Percentiles rank a stretch among this genome's conserved stretches.
Conservation (phyloP, 1,140 invertebrate species). For the Procambarus virginalis region DNA sequence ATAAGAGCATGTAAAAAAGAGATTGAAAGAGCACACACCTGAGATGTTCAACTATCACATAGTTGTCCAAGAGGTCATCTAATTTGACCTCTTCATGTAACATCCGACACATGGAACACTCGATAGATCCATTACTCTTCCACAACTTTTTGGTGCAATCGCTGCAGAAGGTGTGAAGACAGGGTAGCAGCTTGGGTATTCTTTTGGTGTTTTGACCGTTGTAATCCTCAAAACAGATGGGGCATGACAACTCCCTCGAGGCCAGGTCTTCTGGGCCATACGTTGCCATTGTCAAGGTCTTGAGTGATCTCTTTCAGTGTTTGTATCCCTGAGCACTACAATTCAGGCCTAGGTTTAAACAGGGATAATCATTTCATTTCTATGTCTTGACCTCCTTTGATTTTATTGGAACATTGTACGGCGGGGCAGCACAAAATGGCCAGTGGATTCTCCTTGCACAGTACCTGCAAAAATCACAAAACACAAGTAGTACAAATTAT, state of each 20-base stretch:
- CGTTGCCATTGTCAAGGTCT: constrained; percentile 24
- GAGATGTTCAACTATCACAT: constrained; percentile 38
- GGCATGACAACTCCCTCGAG: constrained; percentile 34
- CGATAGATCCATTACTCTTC: constrained; percentile 36
- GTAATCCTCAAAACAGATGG: constrained; percentile 63
- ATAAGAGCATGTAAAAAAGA: too few species aligned
- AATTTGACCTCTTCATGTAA: constrained; percentile 24
- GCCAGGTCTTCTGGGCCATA: constrained; percentile 45
- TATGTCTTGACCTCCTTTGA: not conserved
- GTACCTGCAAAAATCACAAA: not conserved
- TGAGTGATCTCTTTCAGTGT: not conserved
- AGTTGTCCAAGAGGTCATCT: constrained; percentile 47
- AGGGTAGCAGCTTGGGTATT: constrained; percentile 47
- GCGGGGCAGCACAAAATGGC: not conserved
- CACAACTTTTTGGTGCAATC: constrained; percentile 37
- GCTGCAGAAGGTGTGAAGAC: constrained; percentile 57
- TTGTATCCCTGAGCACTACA: not conserved
- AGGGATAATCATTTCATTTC: not conserved
- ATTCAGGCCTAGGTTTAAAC: not conserved
- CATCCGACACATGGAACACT: constrained; percentile 56
- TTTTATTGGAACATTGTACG: not conserved
- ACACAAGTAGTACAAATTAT: not conserved
- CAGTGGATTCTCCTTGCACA: not conserved
- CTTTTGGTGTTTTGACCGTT: constrained; percentile 18
- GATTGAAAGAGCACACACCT: not conserved